Conservation (phyloP, 1,140 invertebrate species). For the Oreohelix idahoensis region DNA sequence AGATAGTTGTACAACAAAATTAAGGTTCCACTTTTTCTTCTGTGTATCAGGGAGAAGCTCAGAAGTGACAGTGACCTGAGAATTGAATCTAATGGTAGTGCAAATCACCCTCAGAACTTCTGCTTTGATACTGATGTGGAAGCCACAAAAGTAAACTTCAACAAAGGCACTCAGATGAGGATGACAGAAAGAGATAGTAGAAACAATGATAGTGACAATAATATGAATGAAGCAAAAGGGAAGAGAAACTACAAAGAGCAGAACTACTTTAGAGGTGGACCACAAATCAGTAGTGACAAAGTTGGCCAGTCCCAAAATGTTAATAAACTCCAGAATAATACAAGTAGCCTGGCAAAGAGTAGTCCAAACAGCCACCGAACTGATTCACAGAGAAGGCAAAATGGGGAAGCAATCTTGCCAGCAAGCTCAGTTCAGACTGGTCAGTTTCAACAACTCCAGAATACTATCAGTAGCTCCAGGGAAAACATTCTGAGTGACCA, state of each 20-base stretch:
- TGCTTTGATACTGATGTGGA: not conserved
- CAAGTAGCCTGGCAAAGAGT: not conserved
- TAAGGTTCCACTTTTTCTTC: not conserved
- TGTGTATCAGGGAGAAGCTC: not conserved
- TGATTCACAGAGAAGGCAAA: not conserved
- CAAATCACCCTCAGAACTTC: not conserved
- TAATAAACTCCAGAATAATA: not conserved
- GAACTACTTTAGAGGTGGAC: not conserved
- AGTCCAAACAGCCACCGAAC: not conserved
- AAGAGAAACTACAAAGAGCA: not conserved
- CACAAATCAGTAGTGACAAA: not conserved
- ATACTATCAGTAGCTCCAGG: not conserved
- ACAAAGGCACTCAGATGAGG: not conserved
- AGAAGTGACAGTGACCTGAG: not conserved
- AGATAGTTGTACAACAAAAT: no score
- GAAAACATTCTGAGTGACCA: not conserved
- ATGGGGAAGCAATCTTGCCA: not conserved
- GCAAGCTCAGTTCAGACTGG: not conserved
- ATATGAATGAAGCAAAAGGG: not conserved
- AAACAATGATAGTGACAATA: not conserved
- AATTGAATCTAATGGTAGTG: not conserved
- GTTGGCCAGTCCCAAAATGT: not conserved
- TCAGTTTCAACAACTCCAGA: not conserved
- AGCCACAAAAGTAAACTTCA: not conserved
- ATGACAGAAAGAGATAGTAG: not conserved